phyloP scores from a whole-genome alignment of 2,888 invertebrate species.

The Hyles lineata region DNA sequence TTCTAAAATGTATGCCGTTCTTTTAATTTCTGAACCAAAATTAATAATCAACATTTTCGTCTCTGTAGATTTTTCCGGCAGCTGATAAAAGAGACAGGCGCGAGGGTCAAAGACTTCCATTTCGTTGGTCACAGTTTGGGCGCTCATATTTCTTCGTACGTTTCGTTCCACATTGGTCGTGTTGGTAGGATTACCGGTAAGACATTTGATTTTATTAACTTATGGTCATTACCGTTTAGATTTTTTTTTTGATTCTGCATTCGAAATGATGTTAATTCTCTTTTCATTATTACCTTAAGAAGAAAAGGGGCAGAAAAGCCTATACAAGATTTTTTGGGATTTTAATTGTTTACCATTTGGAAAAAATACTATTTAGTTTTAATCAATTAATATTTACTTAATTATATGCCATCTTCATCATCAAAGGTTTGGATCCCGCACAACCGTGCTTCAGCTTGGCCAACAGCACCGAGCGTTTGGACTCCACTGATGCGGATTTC shows the following conservation, averaged over 20 bases:
- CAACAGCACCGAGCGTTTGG: conserved; percentile 76
- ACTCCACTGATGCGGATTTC: conserved; percentile 83
- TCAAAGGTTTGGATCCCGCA: conserved; percentile 86
- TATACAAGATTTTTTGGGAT: no score
- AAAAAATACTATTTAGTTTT: no score
- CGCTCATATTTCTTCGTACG: conserved; percentile 85
- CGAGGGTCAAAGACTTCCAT: conserved; percentile 73
- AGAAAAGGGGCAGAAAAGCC: no score
- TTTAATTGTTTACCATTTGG: no score
- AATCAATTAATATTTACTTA: no score
- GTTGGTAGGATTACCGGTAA: conserved; percentile 81
- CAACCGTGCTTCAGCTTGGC: conserved; percentile 85
- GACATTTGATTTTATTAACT: conserved; percentile 20
- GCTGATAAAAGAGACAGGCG: conserved; percentile 69
- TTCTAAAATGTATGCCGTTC: not conserved
- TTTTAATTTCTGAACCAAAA: no score
- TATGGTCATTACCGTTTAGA: no score
- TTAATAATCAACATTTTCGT: not conserved
- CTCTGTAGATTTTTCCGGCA: conserved; percentile 76
- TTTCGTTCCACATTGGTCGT: conserved; percentile 77
- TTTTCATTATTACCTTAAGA: no score
- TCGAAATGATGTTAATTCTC: no score
- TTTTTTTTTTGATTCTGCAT: no score
- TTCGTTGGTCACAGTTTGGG: conserved; percentile 87
- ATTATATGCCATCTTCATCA: no score